Conservation (phyloP, 2,888 invertebrate species). For the Pristionchus arcanus region DNA sequence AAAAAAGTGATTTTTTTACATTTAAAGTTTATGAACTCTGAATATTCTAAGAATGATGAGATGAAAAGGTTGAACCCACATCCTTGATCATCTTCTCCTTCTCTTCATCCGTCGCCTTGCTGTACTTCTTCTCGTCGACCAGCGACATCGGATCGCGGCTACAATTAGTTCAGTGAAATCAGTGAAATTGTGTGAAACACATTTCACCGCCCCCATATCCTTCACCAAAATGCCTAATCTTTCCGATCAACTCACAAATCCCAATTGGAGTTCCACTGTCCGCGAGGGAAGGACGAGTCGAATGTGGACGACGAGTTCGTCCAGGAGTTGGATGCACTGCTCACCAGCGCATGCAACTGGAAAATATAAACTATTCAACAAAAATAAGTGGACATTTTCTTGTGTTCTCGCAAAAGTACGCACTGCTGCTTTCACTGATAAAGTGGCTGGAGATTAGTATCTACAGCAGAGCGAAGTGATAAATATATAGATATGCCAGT, state of each 20-base stretch:
- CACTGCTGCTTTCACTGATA: background rate
- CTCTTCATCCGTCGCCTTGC: conserved; percentile 67
- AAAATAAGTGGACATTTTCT: background rate
- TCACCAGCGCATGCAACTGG: conserved; percentile 37
- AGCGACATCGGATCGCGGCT: conserved; percentile 74
- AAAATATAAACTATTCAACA: background rate
- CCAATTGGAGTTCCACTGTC: conserved; percentile 72
- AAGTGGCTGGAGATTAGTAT: no score
- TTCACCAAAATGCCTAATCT: background rate
- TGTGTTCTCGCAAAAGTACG: background rate
- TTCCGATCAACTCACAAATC: conserved; percentile 66
- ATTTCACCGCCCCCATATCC: no score
- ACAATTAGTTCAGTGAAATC: conserved; percentile 20
- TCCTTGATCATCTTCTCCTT: conserved; percentile 67
- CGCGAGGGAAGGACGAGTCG: conserved; percentile 66
- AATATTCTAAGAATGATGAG: background rate
- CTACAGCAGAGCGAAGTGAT: background rate
- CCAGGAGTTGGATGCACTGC: conserved; percentile 11
- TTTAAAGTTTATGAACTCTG: no score
- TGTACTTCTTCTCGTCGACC: conserved; percentile 66
- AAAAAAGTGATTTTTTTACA: no score
- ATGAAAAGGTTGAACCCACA: background rate
- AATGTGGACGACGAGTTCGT: conserved; percentile 56
- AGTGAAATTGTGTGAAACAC: no score
- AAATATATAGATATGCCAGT: no score